Base-by-base conservation (phyloP, 2,113 vertebrate species). In the Tringa solitaria region DNA sequence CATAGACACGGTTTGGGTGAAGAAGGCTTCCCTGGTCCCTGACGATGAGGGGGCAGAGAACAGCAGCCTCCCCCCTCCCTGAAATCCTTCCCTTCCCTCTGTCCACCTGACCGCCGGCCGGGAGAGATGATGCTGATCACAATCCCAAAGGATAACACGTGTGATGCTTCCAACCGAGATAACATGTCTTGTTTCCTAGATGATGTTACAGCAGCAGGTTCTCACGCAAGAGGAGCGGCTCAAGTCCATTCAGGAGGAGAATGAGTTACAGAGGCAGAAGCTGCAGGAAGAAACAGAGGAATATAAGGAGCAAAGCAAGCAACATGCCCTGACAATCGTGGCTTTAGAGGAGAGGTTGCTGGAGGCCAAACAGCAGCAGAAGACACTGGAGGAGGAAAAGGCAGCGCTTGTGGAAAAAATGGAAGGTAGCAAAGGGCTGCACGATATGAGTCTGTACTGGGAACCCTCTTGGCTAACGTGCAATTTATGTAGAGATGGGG, bases 291-390 rank as follows among this genome's bases (percentile, higher is more conserved):
- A 98, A 51, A 57, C 97, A 20, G 12, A 39, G 7, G 97, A 94
- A 54, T 99, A 98, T 2, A 98, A 98, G 67, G 98, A 99, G 48
- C 98, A 98, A 37, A 97, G 97, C 89, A 98, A 90, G n/a, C 98
- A 99, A 93, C 98, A 98, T 57, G 95, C 98, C 1, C 95, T 96
- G 97, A 98, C 98, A 1, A 98, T 99, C 11, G 95, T 99, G 77
- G 98, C 94, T 20, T 90, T 99, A 3, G 98, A 99, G 78, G 84
- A 96, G 28, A 96, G 88, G 64, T 87, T 98, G 85, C 89, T 69
- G 10, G 95, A 87, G 39, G 92, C 97, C 28, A 28, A 88, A 1
- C 83, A 96, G 28, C 96, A 90, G 64, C 95, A 96, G 56, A 91
- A 90, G 68, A 73, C 37, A 3, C 92, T 94, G 37, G 95, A 98